phyloP scores from a whole-genome alignment of 2,888 invertebrate species.

The Hecatera dysodea region DNA sequence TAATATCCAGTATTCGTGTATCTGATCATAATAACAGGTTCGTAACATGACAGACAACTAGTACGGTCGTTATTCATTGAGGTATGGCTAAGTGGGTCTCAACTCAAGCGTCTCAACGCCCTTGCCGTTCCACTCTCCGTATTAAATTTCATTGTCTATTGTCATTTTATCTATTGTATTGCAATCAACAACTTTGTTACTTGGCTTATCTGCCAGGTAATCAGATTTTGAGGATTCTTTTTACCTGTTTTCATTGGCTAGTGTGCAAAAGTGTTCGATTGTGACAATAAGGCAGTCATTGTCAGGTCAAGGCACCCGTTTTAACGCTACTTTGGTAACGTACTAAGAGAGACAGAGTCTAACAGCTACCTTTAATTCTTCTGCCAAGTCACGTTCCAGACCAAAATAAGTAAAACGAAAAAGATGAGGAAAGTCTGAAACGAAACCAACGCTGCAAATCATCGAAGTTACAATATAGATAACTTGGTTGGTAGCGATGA shows the following conservation, averaged over 20 bases:
- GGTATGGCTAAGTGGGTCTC: constrained; percentile 65
- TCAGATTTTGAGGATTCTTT: constrained; percentile 43
- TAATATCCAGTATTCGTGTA: constrained; percentile 34
- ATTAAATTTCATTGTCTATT: constrained; percentile 78
- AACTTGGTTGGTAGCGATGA: not conserved
- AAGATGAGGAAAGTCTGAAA: constrained; percentile 47
- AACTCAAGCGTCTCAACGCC: constrained; percentile 66
- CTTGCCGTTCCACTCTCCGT: constrained; percentile 71
- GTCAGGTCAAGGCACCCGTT: constrained; percentile 63
- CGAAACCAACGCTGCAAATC: constrained; percentile 19
- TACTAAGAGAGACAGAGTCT: constrained; percentile 42
- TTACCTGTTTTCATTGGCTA: constrained; percentile 48
- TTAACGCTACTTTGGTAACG: constrained; percentile 58
- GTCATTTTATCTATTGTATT: constrained; percentile 72
- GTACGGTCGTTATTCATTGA: constrained; percentile 58
- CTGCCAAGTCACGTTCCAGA: constrained; percentile 60
- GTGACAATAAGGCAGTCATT: constrained; percentile 51
- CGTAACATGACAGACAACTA: constrained; percentile 38
- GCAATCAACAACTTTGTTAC: constrained; percentile 65
- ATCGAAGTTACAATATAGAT: not conserved
- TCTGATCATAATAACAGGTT: constrained; percentile 59
- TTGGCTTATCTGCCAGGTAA: constrained; percentile 46
- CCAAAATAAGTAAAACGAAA: constrained; percentile 31
- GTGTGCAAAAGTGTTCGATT: constrained; percentile 40
- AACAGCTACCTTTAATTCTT: constrained; percentile 57